These are phyloP conservation scores for Sebastes vulpes DNA, from an alignment of 2,797 vertebrate species.

Conservation along the genomic window DNA sequence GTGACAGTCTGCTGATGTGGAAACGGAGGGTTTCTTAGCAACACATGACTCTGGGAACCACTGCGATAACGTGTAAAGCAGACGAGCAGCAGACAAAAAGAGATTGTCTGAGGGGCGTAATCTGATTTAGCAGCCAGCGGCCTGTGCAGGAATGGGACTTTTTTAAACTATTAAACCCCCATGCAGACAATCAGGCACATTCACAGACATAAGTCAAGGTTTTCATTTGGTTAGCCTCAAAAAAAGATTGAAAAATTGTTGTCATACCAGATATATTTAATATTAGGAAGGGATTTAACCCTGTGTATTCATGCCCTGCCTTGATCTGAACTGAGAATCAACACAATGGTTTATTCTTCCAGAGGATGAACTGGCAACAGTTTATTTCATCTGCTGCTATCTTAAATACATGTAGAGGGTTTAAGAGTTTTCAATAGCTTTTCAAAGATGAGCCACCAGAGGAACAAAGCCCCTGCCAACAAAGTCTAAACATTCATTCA, in stretches of 20 bases:
- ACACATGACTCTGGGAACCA: conserved; percentile 82
- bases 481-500: conserved; percentile 44
- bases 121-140: conserved; percentile 80
- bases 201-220: conserved; percentile 77
- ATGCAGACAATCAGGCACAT: conserved; percentile 78
- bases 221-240: conserved; percentile 69
- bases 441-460: conserved; percentile 21
- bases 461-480: conserved; percentile 22
- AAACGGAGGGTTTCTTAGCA: conserved; percentile 60
- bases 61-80: conserved; percentile 73
- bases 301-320: conserved; percentile 16
- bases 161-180: conserved; percentile 70
- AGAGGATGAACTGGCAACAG: background rate
- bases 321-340: conserved; percentile 39
- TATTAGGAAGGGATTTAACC: conserved; percentile 25
- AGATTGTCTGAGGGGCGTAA: conserved; percentile 78
- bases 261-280: conserved; percentile 72
- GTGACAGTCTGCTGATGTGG: conserved; percentile 57
- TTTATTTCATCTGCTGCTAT: background rate
- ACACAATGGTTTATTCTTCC: conserved; percentile 16
- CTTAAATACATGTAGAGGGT: background rate
- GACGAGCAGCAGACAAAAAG: conserved; percentile 72
- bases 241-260: conserved; percentile 66
- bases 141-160: conserved; percentile 64
- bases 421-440: conserved; percentile 20